Percentiles rank a stretch among this genome's conserved stretches.
These are phyloP conservation scores for Bimastos eiseni DNA, from an alignment of 2,888 invertebrate species.

Conservation along the genomic window DNA sequence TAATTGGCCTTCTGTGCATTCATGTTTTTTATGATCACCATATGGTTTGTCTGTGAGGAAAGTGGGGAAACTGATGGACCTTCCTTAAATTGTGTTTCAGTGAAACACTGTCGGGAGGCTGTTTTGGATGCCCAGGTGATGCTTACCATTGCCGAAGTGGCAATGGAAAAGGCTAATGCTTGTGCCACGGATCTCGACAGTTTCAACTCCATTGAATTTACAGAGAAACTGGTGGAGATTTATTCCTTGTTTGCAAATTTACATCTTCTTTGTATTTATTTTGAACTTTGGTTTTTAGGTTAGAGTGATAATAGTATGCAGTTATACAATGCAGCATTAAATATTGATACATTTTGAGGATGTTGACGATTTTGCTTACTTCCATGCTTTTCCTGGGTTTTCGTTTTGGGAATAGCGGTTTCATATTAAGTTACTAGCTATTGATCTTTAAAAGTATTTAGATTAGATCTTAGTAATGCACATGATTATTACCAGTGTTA, in stretches of 20 bases:
- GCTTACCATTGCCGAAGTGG: background rate
- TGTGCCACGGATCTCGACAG: background rate
- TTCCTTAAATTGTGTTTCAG: background rate
- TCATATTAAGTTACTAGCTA: too few species aligned
- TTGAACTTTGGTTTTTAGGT: background rate
- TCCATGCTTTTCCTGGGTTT: too few species aligned
- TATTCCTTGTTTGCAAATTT: background rate
- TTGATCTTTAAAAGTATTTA: too few species aligned
- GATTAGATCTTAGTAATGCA: too few species aligned
- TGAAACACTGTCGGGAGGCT: background rate
- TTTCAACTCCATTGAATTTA: background rate
- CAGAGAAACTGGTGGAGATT: background rate
- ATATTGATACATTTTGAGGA: background rate
- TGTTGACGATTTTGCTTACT: too few species aligned
- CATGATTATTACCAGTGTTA: too few species aligned
- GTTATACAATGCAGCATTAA: background rate
- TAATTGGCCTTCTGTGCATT: too few species aligned
- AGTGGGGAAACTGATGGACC: background rate
- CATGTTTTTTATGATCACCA: background rate
- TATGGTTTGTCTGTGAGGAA: background rate
- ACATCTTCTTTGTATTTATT: background rate
- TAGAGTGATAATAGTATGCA: background rate
- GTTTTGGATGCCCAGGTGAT: constrained; percentile 7
- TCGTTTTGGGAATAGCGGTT: too few species aligned
- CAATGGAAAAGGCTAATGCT: background rate